Evolutionary conservation across 2,797 vertebrate species (phyloP).

Genomic region (Cossypha heuglini): DNA sequence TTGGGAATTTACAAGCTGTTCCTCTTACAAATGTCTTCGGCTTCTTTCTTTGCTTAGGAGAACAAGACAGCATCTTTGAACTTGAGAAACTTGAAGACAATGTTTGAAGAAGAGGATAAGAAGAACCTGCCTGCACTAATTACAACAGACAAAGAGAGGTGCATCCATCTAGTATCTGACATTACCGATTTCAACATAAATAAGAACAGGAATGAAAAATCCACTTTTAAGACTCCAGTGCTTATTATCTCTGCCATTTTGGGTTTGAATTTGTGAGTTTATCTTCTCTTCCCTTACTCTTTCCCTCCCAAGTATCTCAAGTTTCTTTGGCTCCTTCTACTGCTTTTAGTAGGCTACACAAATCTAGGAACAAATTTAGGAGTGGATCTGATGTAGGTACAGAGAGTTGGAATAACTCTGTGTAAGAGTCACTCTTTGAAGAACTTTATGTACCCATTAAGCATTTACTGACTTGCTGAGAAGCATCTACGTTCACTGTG

Average conservation of each 20-base stretch:
- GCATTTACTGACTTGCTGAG: not conserved
- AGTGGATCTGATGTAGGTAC: not conserved
- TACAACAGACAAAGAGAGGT: not conserved
- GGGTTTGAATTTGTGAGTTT: not conserved
- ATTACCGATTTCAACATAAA: not conserved
- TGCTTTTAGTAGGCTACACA: not conserved
- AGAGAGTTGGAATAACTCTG: not conserved
- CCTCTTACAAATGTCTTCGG: not conserved
- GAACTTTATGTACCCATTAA: not conserved
- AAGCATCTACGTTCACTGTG: not conserved
- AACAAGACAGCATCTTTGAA: not conserved
- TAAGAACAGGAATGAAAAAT: not conserved
- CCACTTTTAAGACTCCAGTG: accelerated
- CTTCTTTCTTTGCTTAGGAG: not conserved
- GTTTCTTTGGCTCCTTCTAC: not conserved
- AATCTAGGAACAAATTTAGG: not conserved
- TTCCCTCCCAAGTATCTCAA: not conserved
- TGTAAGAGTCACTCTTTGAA: not conserved
- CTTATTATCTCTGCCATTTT: not conserved
- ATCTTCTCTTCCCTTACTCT: not conserved
- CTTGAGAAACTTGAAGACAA: not conserved
- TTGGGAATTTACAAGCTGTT: conserved; percentile 34
- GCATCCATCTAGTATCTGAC: not conserved
- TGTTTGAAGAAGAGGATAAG: not conserved
- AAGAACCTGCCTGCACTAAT: not conserved